Base-by-base conservation (phyloP, 64 coral and sea anemone species). In the Anthopleura sola region DNA sequence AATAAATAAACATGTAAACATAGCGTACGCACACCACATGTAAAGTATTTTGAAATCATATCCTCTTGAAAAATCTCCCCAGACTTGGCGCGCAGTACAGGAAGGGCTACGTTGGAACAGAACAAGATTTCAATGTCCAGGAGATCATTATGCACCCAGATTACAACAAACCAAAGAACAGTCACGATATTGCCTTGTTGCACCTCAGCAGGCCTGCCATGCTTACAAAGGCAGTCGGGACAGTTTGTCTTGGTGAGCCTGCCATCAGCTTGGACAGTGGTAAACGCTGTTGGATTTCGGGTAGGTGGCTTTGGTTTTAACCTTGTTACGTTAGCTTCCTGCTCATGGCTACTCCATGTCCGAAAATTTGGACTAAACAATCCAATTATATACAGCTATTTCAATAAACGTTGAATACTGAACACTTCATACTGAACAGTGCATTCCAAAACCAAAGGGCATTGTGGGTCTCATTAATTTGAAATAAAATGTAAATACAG, bases 221-320 rank as follows among this genome's bases (percentile, higher is more conserved):
- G 60, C 60, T 28, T 66, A 66, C 60, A 66, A 66, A 66, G 60
- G 60, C 60, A 26, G 60, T 26, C n/a, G 60, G 60, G 60, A 66
- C 60, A 11, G 60, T 66, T 23, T 66, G 60, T 8, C 60, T 66
- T n/a, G 60, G 21, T 66, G 60, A 66, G 60, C n/a, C 60, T 26
- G 60, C 60, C 4, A 66, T 66, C 24, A 66, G 60, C 11, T 66
- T 66, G 24, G 60, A 66, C 60, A 66, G 60, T 66, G 60, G n/a
- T 23, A 66, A 66, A 66, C 55, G 55, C 60, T 66, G 60, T 66
- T 66, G 60, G 60, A 66, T 66, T 66, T 66, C 60, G 24, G 60
- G 60, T 28, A 66, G 24, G 60, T 66, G 17, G 16, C 2, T 3
- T 56, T 44, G 40, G 4, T 44, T 44, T 44, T 44, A n/a, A 3